A percentile compares a stretch with the other conserved stretches of the same genome.
Conservation (phyloP, 1,140 invertebrate genomes). For the Zaprionus gabonicus region DNA sequence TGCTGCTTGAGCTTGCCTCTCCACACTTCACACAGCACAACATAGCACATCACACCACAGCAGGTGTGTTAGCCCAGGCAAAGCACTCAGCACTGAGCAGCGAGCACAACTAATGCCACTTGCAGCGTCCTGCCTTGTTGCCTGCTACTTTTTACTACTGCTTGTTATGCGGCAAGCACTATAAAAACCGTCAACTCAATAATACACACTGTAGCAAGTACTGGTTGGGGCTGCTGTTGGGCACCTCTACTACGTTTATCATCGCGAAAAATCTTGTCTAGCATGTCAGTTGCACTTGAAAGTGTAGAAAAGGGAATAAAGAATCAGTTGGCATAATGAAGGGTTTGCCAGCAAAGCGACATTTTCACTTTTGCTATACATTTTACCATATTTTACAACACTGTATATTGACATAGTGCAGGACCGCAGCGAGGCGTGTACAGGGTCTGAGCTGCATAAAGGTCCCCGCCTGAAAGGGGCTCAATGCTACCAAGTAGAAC, state of each 20-base stretch:
- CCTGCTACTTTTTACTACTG: constrained; percentile 12
- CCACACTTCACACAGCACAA: neutral
- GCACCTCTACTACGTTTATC: neutral
- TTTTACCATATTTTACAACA: neutral
- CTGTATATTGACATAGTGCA: neutral
- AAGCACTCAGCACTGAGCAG: constrained; percentile 3
- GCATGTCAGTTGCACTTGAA: neutral
- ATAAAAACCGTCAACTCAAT: neutral
- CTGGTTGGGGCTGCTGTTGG: neutral
- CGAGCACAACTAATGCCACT: constrained; percentile 10
- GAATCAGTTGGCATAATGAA: neutral
- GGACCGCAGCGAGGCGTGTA: too few species aligned
- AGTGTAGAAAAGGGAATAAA: neutral
- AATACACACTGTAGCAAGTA: neutral
- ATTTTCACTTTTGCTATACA: neutral
- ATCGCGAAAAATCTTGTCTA: neutral
- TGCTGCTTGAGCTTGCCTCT: constrained; percentile 49
- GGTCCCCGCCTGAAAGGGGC: too few species aligned
- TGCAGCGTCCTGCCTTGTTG: neutral
- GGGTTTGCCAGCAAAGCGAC: neutral
- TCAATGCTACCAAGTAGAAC: too few species aligned
- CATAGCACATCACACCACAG: constrained; percentile 8
- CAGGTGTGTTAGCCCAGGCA: constrained; percentile 9
- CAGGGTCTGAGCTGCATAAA: too few species aligned
- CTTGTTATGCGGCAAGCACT: constrained; percentile 18